Evolutionary conservation across 2,888 invertebrate species (phyloP).

Genomic region (Drosophila infuscata): DNA sequence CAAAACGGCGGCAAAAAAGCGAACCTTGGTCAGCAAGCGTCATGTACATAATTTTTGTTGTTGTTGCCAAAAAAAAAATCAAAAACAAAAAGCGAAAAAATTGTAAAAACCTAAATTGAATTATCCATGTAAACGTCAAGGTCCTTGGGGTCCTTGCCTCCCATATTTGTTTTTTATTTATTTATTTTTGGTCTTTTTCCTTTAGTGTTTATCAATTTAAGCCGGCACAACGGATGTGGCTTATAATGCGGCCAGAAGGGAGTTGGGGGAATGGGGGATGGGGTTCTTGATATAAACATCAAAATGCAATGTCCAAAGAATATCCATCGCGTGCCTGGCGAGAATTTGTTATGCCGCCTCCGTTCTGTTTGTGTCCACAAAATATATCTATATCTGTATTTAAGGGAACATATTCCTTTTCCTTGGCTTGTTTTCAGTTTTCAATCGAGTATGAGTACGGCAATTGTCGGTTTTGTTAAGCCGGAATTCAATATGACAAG

Average conservation of each 20-base stretch:
- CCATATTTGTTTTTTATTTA: neutral
- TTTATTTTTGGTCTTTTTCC: conserved; percentile 1
- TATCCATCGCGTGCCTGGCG: conserved; percentile 67
- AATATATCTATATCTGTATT: conserved; percentile 10
- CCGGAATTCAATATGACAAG: conserved; percentile 59
- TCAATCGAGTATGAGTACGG: conserved; percentile 42
- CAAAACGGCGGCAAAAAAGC: conserved; percentile 52
- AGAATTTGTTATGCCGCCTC: conserved; percentile 72
- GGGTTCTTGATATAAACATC: conserved; percentile 68
- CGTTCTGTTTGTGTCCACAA: conserved; percentile 44
- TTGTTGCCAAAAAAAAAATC: conserved; percentile 26
- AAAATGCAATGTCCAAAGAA: conserved; percentile 59
- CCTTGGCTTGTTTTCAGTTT: conserved; percentile 41
- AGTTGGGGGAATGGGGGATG: too few relatives aligned
- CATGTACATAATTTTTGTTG: conserved; percentile 69
- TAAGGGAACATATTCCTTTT: conserved; percentile 34
- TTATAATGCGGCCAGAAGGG: conserved; percentile 65
- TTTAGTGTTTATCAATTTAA: conserved; percentile 81
- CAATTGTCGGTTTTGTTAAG: conserved; percentile 56
- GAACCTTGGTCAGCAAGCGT: conserved; percentile 33
- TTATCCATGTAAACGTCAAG: conserved; percentile 75
- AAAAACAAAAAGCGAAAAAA: conserved; percentile 27
- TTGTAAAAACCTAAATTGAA: conserved; percentile 74
- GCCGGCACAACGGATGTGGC: conserved; percentile 74
- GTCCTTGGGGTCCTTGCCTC: conserved; percentile 46